phyloP scores from a whole-genome alignment of 23 tunicate species.

The Diplosoma virens region DNA sequence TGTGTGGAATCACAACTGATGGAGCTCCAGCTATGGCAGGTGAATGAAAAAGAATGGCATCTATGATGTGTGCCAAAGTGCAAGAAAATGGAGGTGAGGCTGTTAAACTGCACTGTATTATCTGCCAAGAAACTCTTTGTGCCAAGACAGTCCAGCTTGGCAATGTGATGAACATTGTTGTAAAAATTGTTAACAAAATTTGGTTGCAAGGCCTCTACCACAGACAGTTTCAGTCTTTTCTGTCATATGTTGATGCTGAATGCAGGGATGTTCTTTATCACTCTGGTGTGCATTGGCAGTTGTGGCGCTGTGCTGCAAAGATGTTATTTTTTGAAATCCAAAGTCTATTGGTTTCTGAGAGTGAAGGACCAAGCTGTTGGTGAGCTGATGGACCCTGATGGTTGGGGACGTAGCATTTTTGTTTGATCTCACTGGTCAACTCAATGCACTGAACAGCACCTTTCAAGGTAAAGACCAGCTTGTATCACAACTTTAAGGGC shows the following conservation, averaged over 20 bases:
- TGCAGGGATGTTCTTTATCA: background rate
- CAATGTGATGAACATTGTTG: constrained; percentile 1
- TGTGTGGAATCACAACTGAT: background rate
- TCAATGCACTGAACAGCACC: constrained; percentile 2
- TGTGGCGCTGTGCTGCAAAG: constrained; percentile 9
- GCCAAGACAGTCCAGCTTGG: background rate
- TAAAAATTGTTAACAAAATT: constrained; percentile 7
- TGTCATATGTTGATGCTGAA: constrained; percentile 4
- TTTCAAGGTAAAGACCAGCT: background rate
- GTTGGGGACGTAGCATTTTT: background rate
- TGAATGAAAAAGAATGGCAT: background rate
- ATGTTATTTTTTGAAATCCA: background rate
- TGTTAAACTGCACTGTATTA: background rate
- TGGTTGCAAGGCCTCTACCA: background rate
- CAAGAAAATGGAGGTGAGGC: constrained; percentile 6
- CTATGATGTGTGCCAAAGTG: constrained; percentile 9
- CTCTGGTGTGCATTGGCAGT: background rate
- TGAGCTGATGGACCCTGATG: background rate
- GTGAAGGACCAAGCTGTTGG: background rate
- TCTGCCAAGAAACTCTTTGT: background rate
- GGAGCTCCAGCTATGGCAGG: background rate
- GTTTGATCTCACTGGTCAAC: background rate
- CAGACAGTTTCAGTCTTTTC: constrained; percentile 3
- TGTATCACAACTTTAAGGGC: background rate
- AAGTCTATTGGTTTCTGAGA: background rate